Base-by-base conservation (phyloP, 2,888 invertebrate genomes). In the Desoria tigrina region DNA sequence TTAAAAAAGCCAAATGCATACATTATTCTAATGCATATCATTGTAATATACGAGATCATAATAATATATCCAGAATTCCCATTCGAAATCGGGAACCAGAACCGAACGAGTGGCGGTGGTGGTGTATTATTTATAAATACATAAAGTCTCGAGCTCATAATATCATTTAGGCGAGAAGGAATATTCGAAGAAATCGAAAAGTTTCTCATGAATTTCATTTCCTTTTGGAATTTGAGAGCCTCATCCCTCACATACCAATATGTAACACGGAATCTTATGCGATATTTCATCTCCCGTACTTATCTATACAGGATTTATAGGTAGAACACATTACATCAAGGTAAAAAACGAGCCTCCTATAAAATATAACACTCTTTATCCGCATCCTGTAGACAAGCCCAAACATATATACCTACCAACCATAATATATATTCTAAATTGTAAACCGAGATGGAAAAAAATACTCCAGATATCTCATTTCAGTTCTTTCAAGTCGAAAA, bases 121-220 rank as follows among this genome's bases (percentile, higher is more conserved):
- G n/a, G n/a, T n/a, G n/a, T n/a, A n/a, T n/a, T n/a, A n/a, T 45
- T 21, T n/a, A 45, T 45, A 21, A 18, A 45, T 45, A 18, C 16
- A 21, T 45, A 45, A 45, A 18, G 45, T 45, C 16, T n/a, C 6
- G 45, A 45, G 21, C 21, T 18, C 45, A 18, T 16, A 45, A 45
- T 45, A 18, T 21, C 6, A 18, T 45, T 21, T 45, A 16, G 45
- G 21, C 39, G n/a, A 45, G 21, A 45, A n/a, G n/a, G n/a, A n/a
- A n/a, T 45, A 45, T 6, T 45, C n/a, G 21, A 16, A 45, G 45
- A n/a, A n/a, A n/a, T 45, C 4, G 16, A 45, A 45, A 45, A 21
- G 16, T 45, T n/a, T 45, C 45, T 45, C 45, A 45, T 45, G 45
- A 45, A 45, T 45, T 45, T 45, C 45, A 45, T 45, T 45, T 32